Percentiles rank a stretch among this genome's conserved stretches.
These are phyloP conservation scores for Ruditapes philippinarum DNA, from an alignment of 1,140 invertebrate genomes.

Conservation along the genomic window DNA sequence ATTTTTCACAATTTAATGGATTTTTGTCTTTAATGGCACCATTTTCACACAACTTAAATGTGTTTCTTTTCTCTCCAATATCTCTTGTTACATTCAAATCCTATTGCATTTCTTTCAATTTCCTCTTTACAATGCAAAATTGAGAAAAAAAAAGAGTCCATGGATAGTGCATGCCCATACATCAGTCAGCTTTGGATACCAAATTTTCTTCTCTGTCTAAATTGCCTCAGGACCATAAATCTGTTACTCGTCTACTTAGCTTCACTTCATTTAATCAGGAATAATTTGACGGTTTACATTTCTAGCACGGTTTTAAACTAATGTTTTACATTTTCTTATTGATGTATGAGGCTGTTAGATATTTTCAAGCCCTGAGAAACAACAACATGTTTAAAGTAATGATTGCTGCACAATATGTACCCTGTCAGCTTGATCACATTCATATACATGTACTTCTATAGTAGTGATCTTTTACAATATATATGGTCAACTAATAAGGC, in stretches of 20 bases:
- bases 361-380: neutral
- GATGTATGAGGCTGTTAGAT: conserved; percentile 35
- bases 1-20: neutral
- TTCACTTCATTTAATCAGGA: conserved; percentile 28
- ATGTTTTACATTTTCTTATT: conserved; percentile 17
- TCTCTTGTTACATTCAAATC: neutral
- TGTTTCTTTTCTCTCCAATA: neutral
- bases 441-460: too few species aligned
- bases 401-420: neutral
- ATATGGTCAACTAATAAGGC: too few species aligned
- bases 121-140: neutral
- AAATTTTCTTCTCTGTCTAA: neutral
- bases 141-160: neutral
- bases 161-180: neutral
- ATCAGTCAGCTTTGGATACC: conserved; percentile 5
- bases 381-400: neutral
- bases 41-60: conserved; percentile 6
- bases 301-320: conserved; percentile 28
- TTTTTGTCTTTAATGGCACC: neutral
- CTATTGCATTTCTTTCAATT: conserved; percentile 5
- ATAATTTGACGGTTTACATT: conserved; percentile 11
- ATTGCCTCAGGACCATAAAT: conserved; percentile 19
- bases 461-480: too few species aligned
- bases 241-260: conserved; percentile 8
- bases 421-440: neutral